Evolutionary conservation across 2,113 vertebrate genomes (phyloP).

Genomic region (Myocastor coypus): DNA sequence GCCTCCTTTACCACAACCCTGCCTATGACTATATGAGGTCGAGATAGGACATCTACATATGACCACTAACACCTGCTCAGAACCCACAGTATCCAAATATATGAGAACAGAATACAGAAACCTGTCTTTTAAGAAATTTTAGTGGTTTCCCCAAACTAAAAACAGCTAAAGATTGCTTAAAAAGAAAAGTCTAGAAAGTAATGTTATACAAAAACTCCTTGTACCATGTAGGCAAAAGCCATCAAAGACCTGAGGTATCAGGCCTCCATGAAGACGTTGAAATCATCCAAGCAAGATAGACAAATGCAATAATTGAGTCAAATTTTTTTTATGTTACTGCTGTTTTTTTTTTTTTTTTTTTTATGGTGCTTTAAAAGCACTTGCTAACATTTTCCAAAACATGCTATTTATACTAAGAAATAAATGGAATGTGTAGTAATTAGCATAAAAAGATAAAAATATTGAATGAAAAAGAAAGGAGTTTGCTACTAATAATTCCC

Average conservation of each 20-base stretch:
- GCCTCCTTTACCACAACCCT: not conserved
- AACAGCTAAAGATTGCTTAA: not conserved
- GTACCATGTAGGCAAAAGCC: not conserved
- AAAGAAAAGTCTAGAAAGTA: not conserved
- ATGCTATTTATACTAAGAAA: not conserved
- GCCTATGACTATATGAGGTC: not conserved
- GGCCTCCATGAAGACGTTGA: not conserved
- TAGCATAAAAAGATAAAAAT: not conserved
- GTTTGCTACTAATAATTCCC: not conserved
- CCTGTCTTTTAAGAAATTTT: not conserved
- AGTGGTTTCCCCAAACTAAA: not conserved
- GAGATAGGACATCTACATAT: not conserved
- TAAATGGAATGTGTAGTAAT: not conserved
- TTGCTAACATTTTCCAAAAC: not conserved
- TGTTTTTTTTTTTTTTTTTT: too few species aligned
- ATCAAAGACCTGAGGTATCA: not conserved
- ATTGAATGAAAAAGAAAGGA: not conserved
- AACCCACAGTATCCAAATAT: not conserved
- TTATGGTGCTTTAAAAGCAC: not conserved
- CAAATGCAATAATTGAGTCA: not conserved
- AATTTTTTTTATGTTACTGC: not conserved
- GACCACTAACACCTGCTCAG: not conserved
- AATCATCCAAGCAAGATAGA: not conserved
- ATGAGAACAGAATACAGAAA: not conserved
- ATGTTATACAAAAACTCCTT: not conserved